phyloP scores from a whole-genome alignment of 2,113 vertebrate species.

The Felis catus region F.catus_Fca126_mat1.0 CM031418.1:36054001-36054500 shows the following conservation, averaged over 20 bases:
- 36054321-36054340: background rate
- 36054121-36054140: background rate
- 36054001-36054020: background rate
- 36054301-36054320: background rate
- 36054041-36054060: conserved; percentile 17
- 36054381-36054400: background rate
- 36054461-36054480: background rate
- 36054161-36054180: background rate
- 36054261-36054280: background rate
- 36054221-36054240: background rate
- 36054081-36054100: background rate
- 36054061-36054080: conserved; percentile 28
- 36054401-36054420: background rate
- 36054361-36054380: background rate
- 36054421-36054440: background rate
- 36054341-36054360: background rate
- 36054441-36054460: background rate
- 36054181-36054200: background rate
- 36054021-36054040: background rate
- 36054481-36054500: background rate
- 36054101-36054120: background rate
- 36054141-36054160: background rate
- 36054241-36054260: background rate
- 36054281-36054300: background rate
- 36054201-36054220: background rate